Evolutionary conservation across 2,797 vertebrate species (phyloP), one percentile per base, ranked within the genome.

Genomic region (Sebastes oblongus): DNA sequence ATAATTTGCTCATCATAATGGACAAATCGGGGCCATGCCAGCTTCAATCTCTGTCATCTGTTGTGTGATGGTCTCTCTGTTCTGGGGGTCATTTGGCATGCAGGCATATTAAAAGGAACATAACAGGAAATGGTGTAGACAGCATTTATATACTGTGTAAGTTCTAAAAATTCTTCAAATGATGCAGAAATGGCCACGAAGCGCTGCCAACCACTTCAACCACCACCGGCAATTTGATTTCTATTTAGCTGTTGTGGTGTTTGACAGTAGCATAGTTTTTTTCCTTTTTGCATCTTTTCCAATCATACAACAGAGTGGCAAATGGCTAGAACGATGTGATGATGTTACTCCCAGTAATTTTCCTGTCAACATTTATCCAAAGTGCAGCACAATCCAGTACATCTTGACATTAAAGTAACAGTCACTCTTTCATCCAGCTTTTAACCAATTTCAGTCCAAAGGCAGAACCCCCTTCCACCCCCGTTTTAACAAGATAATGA

Each of bases 1-100:
- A 90, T 93, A 85, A 93, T 93, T 93, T 93, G 89, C 83, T 93
- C 94, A 93, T 93, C 91, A 89, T 89, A 90, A 90, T 91, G 85
- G 88, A 93, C 91, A 89, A 93, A 93, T 93, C 88, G 91, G 92
- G 91, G 92, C 86, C 92, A 93, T 65, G 91, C 88, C 94, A 92
- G 83, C 81, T 92, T 89, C 89, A 91, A 91, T 94, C 88, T 93
- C 77, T 83, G 84, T 92, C 92, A 93, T 75, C 64, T 67, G 81
- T 52, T 86, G 78, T 89, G 87, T 79, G 83, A 90, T 88, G 77
- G 84, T 84, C 84, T 72, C 85, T 89, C 80, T 66, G 64, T 86
- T 85, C 84, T 84, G 71, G 74, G 81, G 92, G 91, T 93, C 89
- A 89, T 93, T 88, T 90, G 76, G 79, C 85, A 86, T 67, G 73